These are phyloP conservation scores for Agonopterix alstromeriana DNA, from an alignment of 2,888 invertebrate species.

Conservation along the genomic window DNA sequence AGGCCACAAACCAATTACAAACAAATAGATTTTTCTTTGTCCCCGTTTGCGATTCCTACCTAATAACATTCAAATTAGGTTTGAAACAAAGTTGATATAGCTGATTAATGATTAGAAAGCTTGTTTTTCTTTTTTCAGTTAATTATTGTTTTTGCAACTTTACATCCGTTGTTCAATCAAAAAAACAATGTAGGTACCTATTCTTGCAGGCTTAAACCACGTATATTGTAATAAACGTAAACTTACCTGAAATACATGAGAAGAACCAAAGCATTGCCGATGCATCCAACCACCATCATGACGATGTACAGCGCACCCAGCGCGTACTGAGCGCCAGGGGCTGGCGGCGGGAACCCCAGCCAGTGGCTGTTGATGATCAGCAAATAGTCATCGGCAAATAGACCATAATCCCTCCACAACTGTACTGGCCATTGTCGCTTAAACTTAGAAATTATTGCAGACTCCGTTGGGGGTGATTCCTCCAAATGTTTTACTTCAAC, in stretches of 20 bases:
- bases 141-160: no score
- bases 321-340: constrained; percentile 71
- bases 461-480: not conserved
- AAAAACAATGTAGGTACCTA: no score
- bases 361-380: constrained; percentile 81
- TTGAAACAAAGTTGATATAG: no score
- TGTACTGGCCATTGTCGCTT: constrained; percentile 56
- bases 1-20: no score
- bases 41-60: no score
- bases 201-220: not conserved
- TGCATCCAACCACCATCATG: constrained; percentile 78
- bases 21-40: no score
- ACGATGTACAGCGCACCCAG: constrained; percentile 79
- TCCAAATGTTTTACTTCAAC: not conserved
- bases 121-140: no score
- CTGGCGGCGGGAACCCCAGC: constrained; percentile 81
- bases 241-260: constrained; percentile 83
- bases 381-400: constrained; percentile 76
- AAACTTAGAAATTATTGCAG: constrained; percentile 36
- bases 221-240: no score
- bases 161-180: no score
- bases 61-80: no score
- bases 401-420: constrained; percentile 70
- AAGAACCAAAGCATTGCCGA: constrained; percentile 83
- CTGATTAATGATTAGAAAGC: no score